These are phyloP conservation scores for Deroplatys truncata DNA, from an alignment of 2,888 invertebrate species.

Conservation along the genomic window DNA sequence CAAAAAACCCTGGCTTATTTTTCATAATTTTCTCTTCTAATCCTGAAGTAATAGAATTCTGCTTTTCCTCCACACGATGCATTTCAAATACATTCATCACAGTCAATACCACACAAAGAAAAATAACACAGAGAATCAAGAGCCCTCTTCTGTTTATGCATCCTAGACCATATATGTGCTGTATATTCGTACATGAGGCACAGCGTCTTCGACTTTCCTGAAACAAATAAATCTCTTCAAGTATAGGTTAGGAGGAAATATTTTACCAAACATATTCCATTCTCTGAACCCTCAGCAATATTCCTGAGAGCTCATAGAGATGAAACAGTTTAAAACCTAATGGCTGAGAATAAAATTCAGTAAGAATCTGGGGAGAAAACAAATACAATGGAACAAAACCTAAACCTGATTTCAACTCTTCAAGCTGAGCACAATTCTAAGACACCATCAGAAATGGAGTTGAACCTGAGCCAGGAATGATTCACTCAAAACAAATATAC, in stretches of 20 bases:
- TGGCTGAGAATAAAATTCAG: too few species aligned
- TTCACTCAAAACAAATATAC: too few species aligned
- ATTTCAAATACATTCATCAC: slow-evolving; percentile 23
- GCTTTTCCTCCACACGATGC: slow-evolving; percentile 15
- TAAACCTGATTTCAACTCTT: too few species aligned
- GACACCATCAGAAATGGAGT: too few species aligned
- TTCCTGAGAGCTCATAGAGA: too few species aligned
- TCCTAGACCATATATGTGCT: not conserved
- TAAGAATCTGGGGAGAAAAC: too few species aligned
- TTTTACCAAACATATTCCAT: too few species aligned
- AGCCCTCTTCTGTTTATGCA: not conserved
- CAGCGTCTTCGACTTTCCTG: not conserved
- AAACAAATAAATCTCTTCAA: not conserved
- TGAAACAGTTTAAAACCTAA: too few species aligned
- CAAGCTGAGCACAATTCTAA: too few species aligned
- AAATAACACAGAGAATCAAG: not conserved
- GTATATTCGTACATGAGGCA: not conserved
- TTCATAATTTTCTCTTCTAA: not conserved
- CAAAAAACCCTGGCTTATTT: slow-evolving; percentile 30
- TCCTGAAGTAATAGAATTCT: not conserved
- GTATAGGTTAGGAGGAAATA: not conserved
- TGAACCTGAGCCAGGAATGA: too few species aligned
- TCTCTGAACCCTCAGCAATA: too few species aligned
- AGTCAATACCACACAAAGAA: not conserved
- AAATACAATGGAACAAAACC: too few species aligned